Percentiles rank a stretch among this genome's conserved stretches.
Evolutionary conservation across 92 coral and sea anemone genomes (phyloP).

Genomic region (Porites divaricata): DNA sequence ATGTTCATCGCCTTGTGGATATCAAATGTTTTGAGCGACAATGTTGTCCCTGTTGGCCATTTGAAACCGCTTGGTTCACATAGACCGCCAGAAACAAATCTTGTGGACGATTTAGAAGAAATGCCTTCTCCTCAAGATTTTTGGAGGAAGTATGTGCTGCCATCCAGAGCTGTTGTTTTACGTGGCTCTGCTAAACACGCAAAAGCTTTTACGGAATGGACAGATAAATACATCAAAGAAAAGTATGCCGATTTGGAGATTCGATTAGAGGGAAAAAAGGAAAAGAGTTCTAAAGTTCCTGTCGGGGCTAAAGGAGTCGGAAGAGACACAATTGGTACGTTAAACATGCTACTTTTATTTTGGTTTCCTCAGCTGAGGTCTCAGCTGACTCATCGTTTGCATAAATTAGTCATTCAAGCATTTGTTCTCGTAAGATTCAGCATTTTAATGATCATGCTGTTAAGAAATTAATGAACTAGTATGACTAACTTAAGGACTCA

Average conservation of each 20-base stretch:
- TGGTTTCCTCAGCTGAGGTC: not conserved
- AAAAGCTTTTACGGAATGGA: conserved; percentile 83
- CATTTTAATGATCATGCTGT: not conserved
- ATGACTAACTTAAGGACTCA: too few species aligned
- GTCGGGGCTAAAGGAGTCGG: conserved; percentile 92
- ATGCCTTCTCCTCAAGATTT: conserved; percentile 87
- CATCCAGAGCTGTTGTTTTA: conserved; percentile 82
- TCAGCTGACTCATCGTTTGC: not conserved
- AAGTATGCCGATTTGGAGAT: conserved; percentile 85
- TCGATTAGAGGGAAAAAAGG: conserved; percentile 88
- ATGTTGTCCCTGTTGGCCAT: conserved; percentile 82
- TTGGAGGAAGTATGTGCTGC: conserved; percentile 90
- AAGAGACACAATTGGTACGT: conserved; percentile 83
- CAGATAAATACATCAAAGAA: conserved; percentile 75
- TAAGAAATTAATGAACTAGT: not conserved
- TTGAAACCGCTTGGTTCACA: conserved; percentile 85
- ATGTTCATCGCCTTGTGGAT: not conserved
- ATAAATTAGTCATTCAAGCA: not conserved
- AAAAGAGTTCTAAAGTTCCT: conserved; percentile 84
- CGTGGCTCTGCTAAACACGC: conserved; percentile 89
- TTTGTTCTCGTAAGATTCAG: too few species aligned
- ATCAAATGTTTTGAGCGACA: not conserved
- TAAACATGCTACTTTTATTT: too few species aligned
- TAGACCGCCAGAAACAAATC: conserved; percentile 72
- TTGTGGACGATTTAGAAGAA: conserved; percentile 77